Percentiles rank a stretch among this genome's conserved stretches.
phyloP scores from a whole-genome alignment of 1,140 invertebrate genomes.

The Drosophila repletoides region DNA sequence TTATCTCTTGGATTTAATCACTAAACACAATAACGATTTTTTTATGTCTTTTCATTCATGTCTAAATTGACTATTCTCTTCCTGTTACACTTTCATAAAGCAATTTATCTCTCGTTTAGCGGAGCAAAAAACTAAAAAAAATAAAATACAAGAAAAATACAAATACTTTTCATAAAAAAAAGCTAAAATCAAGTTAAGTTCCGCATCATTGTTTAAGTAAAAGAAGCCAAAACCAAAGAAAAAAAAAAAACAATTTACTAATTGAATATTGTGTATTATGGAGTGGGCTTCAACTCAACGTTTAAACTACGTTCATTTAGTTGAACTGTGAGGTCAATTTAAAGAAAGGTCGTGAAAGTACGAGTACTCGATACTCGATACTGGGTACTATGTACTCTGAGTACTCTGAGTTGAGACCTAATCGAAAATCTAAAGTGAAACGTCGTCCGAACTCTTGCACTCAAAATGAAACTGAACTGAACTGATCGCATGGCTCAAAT shows the following conservation, averaged over 20 bases:
- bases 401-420: constrained; percentile 34
- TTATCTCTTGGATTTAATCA: constrained; percentile 31
- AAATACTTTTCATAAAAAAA: constrained; percentile 70
- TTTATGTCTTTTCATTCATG: neutral
- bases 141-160: constrained; percentile 35
- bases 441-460: constrained; percentile 30
- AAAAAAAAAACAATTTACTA: constrained; percentile 39
- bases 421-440: constrained; percentile 73
- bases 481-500: constrained; percentile 2
- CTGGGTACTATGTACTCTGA: too few relatives aligned
- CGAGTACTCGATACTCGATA: too few relatives aligned
- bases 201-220: constrained; percentile 63
- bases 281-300: constrained; percentile 38
- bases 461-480: constrained; percentile 4
- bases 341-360: constrained; percentile 62
- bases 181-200: constrained; percentile 68
- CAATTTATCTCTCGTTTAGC: constrained; percentile 57
- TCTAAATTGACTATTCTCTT: constrained; percentile 12
- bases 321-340: constrained; percentile 59
- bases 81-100: constrained; percentile 62
- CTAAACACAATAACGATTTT: constrained; percentile 25
- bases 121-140: constrained; percentile 30
- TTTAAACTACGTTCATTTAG: constrained; percentile 44
- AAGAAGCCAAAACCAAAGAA: constrained; percentile 14
- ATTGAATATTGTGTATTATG: constrained; percentile 68